Conservation (phyloP, 1,140 invertebrate species). For the Drosophila orena region DNA sequence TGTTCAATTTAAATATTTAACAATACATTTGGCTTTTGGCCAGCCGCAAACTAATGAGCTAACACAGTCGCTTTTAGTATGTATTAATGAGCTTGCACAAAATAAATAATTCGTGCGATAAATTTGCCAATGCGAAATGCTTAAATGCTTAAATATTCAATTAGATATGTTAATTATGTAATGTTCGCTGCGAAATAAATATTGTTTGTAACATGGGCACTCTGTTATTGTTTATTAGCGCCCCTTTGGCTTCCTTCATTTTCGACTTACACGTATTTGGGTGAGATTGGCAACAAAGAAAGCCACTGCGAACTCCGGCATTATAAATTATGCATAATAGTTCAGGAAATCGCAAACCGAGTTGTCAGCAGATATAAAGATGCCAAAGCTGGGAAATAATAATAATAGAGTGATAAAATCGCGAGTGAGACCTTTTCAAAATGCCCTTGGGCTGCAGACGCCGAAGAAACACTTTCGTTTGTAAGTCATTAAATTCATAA, state of each 20-base stretch:
- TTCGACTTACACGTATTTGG: conserved; percentile 20
- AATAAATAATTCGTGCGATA: conserved; percentile 29
- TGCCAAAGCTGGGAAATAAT: conserved; percentile 18
- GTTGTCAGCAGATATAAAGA: conserved; percentile 34
- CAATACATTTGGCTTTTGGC: conserved; percentile 21
- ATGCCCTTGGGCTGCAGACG: neutral
- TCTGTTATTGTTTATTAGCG: conserved; percentile 39
- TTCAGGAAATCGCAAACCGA: conserved; percentile 40
- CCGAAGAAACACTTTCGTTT: conserved; percentile 65
- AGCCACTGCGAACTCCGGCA: conserved; percentile 17
- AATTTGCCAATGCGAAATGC: conserved; percentile 48
- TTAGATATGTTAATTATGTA: conserved; percentile 63
- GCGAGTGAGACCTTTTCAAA: conserved; percentile 32
- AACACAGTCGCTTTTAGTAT: conserved; percentile 17
- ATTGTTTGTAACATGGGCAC: conserved; percentile 21
- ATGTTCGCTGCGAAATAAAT: conserved; percentile 41
- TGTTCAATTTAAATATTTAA: conserved; percentile 33
- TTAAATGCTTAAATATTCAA: conserved; percentile 65
- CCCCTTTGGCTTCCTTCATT: conserved; percentile 4
- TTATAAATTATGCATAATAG: conserved; percentile 44
- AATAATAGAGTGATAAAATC: conserved; percentile 23
- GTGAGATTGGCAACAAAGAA: conserved; percentile 17
- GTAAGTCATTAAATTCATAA: conserved; percentile 78
- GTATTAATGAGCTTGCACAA: conserved; percentile 26
- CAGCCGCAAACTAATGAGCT: conserved; percentile 23